These are phyloP conservation scores for Ophiothrix spiculata DNA, from an alignment of 35 echinoderm and acorn worm genomes.

Conservation along the genomic window DNA sequence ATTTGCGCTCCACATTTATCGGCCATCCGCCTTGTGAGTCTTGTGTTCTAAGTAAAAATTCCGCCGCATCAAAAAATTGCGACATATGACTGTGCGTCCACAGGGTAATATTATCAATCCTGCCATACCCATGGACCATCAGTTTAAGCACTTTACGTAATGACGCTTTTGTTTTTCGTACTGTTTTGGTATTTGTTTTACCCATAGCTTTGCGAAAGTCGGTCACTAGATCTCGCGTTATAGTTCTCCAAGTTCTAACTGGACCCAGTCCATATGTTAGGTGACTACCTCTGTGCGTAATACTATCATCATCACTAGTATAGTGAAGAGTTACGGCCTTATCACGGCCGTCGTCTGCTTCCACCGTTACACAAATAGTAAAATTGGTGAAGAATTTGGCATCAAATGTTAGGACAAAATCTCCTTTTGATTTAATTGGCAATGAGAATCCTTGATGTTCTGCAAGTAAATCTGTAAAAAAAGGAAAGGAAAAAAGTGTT, in stretches of 20 bases:
- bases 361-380: slow-evolving; percentile 57
- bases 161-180: slow-evolving; percentile 43
- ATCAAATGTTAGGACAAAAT: slow-evolving; percentile 64
- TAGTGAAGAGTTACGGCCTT: slow-evolving; percentile 59
- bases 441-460: slow-evolving; percentile 51
- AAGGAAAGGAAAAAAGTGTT: background rate
- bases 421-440: slow-evolving; percentile 24
- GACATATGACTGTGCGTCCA: slow-evolving; percentile 72
- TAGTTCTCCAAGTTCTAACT: slow-evolving; percentile 51
- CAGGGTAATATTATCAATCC: slow-evolving; percentile 71
- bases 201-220: slow-evolving; percentile 72
- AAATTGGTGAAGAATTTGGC: slow-evolving; percentile 54
- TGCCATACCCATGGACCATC: slow-evolving; percentile 58
- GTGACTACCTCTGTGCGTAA: slow-evolving; percentile 57
- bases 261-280: slow-evolving; percentile 65
- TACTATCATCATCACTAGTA: slow-evolving; percentile 34
- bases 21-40: slow-evolving; percentile 82
- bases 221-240: slow-evolving; percentile 66
- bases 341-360: slow-evolving; percentile 53
- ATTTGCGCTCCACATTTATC: slow-evolving; percentile 58
- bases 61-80: slow-evolving; percentile 73
- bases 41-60: slow-evolving; percentile 73
- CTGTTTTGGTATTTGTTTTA: slow-evolving; percentile 52
- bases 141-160: slow-evolving; percentile 57
- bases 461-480: slow-evolving; percentile 22